Conservation (phyloP, 2,888 invertebrate species). For the Meliscaeva auricollis region DNA sequence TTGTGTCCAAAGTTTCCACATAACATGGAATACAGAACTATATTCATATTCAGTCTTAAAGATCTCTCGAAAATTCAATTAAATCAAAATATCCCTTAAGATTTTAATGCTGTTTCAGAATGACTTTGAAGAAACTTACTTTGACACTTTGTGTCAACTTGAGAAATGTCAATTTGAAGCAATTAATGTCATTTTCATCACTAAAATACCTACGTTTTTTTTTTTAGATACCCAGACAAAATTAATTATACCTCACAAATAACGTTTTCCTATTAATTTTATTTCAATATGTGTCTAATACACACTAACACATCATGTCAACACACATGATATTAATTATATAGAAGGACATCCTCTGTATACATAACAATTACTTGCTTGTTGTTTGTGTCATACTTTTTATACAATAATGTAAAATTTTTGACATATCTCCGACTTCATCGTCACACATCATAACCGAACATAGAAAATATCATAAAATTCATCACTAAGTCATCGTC, state of each 20-base stretch:
- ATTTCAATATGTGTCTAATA: background rate
- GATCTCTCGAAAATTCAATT: background rate
- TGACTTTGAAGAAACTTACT: background rate
- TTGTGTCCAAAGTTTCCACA: no score
- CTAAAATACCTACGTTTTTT: no score
- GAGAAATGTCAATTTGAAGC: slow-evolving; percentile 1
- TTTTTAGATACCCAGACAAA: background rate
- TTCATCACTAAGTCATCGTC: slow-evolving; percentile 21
- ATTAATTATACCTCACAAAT: slow-evolving; percentile 27
- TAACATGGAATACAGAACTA: no score
- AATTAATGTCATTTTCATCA: background rate
- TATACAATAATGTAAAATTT: slow-evolving; percentile 38
- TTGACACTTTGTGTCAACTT: background rate
- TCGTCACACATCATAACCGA: slow-evolving; percentile 2
- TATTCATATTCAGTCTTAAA: no score
- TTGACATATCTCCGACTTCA: background rate
- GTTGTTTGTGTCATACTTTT: slow-evolving; percentile 32
- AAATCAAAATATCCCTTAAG: no score
- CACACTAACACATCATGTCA: slow-evolving; percentile 18
- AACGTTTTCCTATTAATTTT: slow-evolving; percentile 13
- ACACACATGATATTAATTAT: slow-evolving; percentile 17
- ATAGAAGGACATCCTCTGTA: background rate
- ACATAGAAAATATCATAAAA: slow-evolving; percentile 29
- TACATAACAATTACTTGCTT: slow-evolving; percentile 20
- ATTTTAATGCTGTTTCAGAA: no score